phyloP scores from a whole-genome alignment of 2,888 invertebrate species.

The Caenorhabditis sulstoni region DNA sequence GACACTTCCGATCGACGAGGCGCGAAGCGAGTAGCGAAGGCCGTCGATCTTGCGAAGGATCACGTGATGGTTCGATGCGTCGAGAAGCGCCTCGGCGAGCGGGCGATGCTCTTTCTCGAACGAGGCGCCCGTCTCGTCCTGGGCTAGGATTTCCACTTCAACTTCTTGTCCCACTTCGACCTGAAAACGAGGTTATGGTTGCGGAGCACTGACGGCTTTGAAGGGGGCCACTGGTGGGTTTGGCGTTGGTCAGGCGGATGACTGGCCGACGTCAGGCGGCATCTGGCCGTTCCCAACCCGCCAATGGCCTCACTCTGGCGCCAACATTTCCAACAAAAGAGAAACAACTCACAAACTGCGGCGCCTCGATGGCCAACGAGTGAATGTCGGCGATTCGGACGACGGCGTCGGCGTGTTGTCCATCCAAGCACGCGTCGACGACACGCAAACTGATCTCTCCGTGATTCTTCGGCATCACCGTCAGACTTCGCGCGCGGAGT shows the following conservation, averaged over 20 bases:
- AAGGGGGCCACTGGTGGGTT: too few relatives aligned
- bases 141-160: constrained; percentile 64
- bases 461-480: constrained; percentile 58
- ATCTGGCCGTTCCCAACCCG: too few relatives aligned
- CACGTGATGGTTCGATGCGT: constrained; percentile 45
- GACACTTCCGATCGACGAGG: constrained; percentile 58
- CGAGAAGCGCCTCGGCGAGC: constrained; percentile 59
- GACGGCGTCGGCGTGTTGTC: constrained; percentile 58
- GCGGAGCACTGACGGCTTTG: too few relatives aligned
- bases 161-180: constrained; percentile 65
- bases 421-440: constrained; percentile 70
- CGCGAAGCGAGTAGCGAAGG: constrained; percentile 59
- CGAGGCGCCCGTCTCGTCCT: constrained; percentile 69
- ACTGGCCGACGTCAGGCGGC: too few relatives aligned
- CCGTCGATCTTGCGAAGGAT: constrained; percentile 50
- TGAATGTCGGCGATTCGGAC: constrained; percentile 73
- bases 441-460: constrained; percentile 65
- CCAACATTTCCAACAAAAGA: too few relatives aligned
- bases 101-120: constrained; percentile 65
- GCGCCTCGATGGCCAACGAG: constrained; percentile 67
- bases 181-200: constrained; percentile 39
- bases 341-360: constrained; percentile 66
- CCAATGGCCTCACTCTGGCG: too few relatives aligned
- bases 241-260: too few relatives aligned
- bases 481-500: constrained; percentile 42